These are phyloP conservation scores for Pipistrellus kuhlii DNA, from an alignment of 2,797 vertebrate species.

Conservation along the genomic window DNA sequence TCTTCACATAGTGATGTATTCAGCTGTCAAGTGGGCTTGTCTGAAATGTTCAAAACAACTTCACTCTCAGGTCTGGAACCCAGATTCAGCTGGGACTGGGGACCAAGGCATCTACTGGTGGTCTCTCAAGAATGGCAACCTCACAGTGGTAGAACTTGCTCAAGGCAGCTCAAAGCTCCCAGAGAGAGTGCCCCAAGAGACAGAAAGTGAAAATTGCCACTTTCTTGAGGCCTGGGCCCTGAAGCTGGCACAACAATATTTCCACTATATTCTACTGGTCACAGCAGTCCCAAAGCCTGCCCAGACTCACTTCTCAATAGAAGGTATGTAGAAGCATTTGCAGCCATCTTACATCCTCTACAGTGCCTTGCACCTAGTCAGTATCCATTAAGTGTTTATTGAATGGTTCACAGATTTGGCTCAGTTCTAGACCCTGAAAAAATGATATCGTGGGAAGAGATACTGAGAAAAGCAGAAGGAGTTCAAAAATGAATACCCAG, in stretches of 20 bases:
- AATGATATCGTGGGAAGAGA: constrained; percentile 1
- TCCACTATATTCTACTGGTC: not conserved
- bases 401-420: constrained; percentile 24
- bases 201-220: not conserved
- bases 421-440: constrained; percentile 40
- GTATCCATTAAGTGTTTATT: constrained; percentile 23
- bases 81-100: not conserved
- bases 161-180: not conserved
- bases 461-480: not conserved
- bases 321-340: not conserved
- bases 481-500: not conserved
- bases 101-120: not conserved
- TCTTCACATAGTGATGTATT: not conserved
- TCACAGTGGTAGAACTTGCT: not conserved
- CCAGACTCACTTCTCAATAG: not conserved
- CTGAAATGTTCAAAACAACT: not conserved
- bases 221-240: not conserved
- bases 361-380: not conserved
- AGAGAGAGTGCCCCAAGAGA: not conserved
- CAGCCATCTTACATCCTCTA: constrained; percentile 13
- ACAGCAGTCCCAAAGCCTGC: not conserved
- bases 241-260: not conserved
- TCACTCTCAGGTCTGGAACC: not conserved
- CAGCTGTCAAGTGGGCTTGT: not conserved
- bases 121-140: not conserved